Evolutionary conservation across 2,888 invertebrate genomes (phyloP).

Genomic region (Callimorpha dominula): DNA sequence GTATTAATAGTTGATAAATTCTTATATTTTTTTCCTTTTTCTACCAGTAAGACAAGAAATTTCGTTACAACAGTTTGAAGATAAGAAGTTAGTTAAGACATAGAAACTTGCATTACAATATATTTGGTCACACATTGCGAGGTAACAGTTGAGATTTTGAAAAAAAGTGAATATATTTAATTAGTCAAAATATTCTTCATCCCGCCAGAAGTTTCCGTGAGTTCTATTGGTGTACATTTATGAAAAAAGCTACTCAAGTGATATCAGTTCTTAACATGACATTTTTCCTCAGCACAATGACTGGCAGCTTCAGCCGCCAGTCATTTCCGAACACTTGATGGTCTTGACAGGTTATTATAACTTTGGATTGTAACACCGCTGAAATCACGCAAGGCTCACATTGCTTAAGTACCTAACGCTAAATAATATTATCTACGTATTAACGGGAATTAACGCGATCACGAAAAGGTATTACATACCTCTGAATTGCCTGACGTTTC

Average conservation of each 20-base stretch:
- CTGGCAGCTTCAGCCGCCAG: constrained; percentile 15
- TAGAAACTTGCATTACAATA: neutral
- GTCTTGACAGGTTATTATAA: constrained; percentile 31
- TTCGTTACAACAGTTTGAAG: accelerated
- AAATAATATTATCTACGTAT: too few relatives aligned
- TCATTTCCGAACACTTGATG: constrained; percentile 32
- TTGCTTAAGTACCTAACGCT: neutral
- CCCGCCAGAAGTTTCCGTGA: neutral
- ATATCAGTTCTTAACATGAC: constrained; percentile 3
- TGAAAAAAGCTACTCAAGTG: neutral
- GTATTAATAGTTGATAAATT: neutral
- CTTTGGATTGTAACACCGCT: constrained; percentile 6
- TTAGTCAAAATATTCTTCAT: neutral
- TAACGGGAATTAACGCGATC: too few relatives aligned
- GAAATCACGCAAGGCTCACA: constrained; percentile 14
- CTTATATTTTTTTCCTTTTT: neutral
- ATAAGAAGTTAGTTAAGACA: neutral
- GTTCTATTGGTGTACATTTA: neutral
- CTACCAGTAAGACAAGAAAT: neutral
- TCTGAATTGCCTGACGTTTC: too few relatives aligned
- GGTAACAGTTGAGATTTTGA: neutral
- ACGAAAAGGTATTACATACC: too few relatives aligned
- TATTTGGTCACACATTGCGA: too few relatives aligned
- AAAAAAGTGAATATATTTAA: neutral
- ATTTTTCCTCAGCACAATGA: constrained; percentile 9